These are phyloP conservation scores for Saturnia pavonia DNA, from an alignment of 2,888 invertebrate genomes.

Conservation along the genomic window DNA sequence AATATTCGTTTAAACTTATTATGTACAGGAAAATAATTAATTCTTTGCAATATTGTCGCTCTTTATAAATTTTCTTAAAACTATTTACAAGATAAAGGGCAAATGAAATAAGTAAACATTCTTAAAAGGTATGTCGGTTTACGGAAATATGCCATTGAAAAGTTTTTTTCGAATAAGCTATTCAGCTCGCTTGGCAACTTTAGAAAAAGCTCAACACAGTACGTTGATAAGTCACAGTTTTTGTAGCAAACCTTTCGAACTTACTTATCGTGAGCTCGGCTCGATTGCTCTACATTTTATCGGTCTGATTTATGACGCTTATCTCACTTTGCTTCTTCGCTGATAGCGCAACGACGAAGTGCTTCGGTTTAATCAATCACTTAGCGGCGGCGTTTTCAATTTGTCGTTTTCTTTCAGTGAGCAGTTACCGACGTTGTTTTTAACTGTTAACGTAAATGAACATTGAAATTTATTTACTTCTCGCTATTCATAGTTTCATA, in stretches of 20 bases:
- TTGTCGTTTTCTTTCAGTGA: conserved; percentile 51
- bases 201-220: conserved; percentile 6
- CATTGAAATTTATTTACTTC: not conserved
- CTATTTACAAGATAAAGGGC: not conserved
- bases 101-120: not conserved
- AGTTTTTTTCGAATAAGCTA: not conserved
- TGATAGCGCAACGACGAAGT: conserved; percentile 62
- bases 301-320: conserved; percentile 68
- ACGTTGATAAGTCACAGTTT: conserved; percentile 15
- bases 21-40: not conserved
- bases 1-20: no score
- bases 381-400: conserved; percentile 57
- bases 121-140: not conserved
- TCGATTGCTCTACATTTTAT: conserved; percentile 46
- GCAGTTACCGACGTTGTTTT: not conserved
- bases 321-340: conserved; percentile 52
- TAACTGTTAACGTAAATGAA: conserved; percentile 1
- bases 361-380: conserved; percentile 66
- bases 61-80: not conserved
- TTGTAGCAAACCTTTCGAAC: conserved; percentile 19
- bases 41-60: not conserved
- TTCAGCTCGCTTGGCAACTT: not conserved
- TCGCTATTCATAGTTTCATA: not conserved
- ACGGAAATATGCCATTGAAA: not conserved
- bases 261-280: conserved; percentile 20